Evolutionary conservation across 53 echinoderm and acorn worm genomes (phyloP), one percentile per base, ranked within the genome.

Genomic region (Temnopleurus reevesii): DNA sequence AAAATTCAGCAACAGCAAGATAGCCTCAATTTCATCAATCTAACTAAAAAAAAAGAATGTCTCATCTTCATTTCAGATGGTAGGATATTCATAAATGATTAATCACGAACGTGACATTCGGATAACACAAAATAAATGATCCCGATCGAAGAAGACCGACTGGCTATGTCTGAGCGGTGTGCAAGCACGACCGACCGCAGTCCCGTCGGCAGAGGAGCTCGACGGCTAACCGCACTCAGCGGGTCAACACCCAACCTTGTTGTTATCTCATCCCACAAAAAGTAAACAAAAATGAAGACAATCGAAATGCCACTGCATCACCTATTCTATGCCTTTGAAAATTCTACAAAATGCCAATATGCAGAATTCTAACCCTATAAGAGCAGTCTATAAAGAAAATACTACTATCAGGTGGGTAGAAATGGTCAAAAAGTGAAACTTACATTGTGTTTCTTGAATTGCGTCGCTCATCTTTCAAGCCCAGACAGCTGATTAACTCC

Each of bases 281-380:
- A 3, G 66, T 66, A 66, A 66, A 66, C 66, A 66, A 66, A 66
- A n/a, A n/a, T n/a, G 38, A 38, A 66, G n/a, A 66, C 38, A 66
- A 8, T 5, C 12, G n/a, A 18, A 6, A 61, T 66, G n/a, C n/a
- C n/a, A n/a, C 23, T 55, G 0, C n/a, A 38, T 66, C n/a, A 41
- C 19, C n/a, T 27, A n/a, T 6, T 19, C 41, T 38, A 1, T 0
- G 66, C 8, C 2, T 41, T 0, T 7, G n/a, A 38, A 35, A 66
- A 66, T 66, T 41, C 7, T 30, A 18, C 31, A 66, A 66, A 19
- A n/a, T 38, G 8, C 8, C 35, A 18, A 38, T 0, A 19, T 2
- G 66, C 12, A n/a, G n/a, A 19, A 18, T 19, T 5, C 3, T 6
- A 66, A 35, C 18, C 12, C n/a, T 4, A 1, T 4, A 66, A n/a